Evolutionary conservation across 1,140 invertebrate genomes (phyloP).

Genomic region (Vollenhovia emeryi): DNA sequence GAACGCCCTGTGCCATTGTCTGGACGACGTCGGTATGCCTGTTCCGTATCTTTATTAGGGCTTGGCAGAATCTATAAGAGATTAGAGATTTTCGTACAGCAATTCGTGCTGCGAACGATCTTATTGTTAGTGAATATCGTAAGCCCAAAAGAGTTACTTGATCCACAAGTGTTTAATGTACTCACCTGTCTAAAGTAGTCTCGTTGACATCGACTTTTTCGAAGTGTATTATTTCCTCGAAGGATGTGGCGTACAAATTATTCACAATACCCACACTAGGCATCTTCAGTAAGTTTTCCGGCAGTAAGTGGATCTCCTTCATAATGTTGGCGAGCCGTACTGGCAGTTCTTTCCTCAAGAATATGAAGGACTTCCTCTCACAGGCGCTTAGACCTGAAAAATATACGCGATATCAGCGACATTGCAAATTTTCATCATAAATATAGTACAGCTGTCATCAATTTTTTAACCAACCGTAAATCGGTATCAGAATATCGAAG

Average conservation of each 20-base stretch:
- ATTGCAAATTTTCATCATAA: neutral
- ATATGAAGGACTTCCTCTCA: conserved; percentile 95
- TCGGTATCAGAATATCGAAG: neutral
- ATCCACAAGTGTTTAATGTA: neutral
- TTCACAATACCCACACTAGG: conserved; percentile 95
- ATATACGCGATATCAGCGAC: neutral
- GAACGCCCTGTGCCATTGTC: conserved; percentile 99
- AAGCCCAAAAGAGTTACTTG: neutral
- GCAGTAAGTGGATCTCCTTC: conserved; percentile 98
- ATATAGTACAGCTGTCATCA: neutral
- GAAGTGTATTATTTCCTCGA: conserved; percentile 96
- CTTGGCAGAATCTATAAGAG: conserved; percentile 92
- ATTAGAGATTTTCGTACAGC: neutral
- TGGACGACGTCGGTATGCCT: conserved; percentile 98
- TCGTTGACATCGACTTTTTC: conserved; percentile 91
- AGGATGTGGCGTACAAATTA: conserved; percentile 96
- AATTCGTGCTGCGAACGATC: neutral
- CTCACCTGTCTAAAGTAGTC: conserved; percentile 88
- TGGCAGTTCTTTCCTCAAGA: conserved; percentile 97
- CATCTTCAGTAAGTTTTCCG: conserved; percentile 94
- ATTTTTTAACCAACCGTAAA: neutral
- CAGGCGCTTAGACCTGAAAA: conserved; percentile 94
- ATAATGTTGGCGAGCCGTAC: conserved; percentile 98
- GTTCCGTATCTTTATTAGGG: conserved; percentile 96
- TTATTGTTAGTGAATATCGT: neutral